Evolutionary conservation across 2,888 invertebrate genomes (phyloP).

Genomic region (Lithophane semibrunnea): DNA sequence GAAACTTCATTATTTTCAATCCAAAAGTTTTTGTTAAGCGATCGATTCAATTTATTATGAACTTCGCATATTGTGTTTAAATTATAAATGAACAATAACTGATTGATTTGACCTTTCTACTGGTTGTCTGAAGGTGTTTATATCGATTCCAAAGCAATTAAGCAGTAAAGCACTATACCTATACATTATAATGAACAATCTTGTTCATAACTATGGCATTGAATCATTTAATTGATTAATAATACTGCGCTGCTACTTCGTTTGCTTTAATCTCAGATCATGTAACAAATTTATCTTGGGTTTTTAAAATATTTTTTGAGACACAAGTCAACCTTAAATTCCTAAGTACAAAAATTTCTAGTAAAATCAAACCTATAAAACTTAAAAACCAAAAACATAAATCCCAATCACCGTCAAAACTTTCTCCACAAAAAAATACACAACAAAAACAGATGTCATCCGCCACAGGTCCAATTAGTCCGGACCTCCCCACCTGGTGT

Average conservation of each 20-base stretch:
- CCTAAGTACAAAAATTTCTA: neutral
- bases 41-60: constrained; percentile 46
- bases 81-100: constrained; percentile 59
- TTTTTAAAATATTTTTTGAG: no score
- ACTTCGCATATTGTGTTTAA: constrained; percentile 50
- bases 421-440: constrained; percentile 43
- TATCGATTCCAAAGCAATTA: constrained; percentile 58
- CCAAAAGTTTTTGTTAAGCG: constrained; percentile 52
- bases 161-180: constrained; percentile 41
- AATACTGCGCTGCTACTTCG: constrained; percentile 34
- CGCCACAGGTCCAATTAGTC: constrained; percentile 60
- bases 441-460: constrained; percentile 54
- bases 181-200: constrained; percentile 32
- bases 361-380: neutral
- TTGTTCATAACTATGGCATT: constrained; percentile 52
- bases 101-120: constrained; percentile 70
- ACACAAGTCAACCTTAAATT: neutral
- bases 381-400: constrained; percentile 8
- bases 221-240: constrained; percentile 55
- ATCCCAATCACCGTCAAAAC: constrained; percentile 45
- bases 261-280: constrained; percentile 19
- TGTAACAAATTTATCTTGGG: neutral
- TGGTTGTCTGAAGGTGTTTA: constrained; percentile 57
- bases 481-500: constrained; percentile 79
- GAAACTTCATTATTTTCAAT: constrained; percentile 52